Evolutionary conservation across 2,797 vertebrate genomes (phyloP).

Genomic region (Ptychadena robeensis): DNA sequence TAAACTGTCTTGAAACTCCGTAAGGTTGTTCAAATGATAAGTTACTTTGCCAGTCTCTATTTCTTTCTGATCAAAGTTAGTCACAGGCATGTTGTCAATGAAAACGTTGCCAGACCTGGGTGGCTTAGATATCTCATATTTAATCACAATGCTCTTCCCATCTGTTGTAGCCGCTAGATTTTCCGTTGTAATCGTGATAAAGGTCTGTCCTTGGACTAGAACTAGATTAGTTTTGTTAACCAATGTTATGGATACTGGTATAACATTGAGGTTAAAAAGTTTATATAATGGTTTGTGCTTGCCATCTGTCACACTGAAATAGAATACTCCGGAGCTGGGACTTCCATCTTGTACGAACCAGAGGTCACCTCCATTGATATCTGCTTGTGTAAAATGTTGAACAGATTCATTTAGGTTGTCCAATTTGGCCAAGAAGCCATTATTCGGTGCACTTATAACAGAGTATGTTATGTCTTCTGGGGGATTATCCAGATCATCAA

Average conservation of each 20-base stretch:
- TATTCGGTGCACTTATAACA: slow-evolving; percentile 82
- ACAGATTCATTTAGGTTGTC: slow-evolving; percentile 74
- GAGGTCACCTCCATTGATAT: slow-evolving; percentile 80
- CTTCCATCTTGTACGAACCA: slow-evolving; percentile 89
- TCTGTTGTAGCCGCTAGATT: slow-evolving; percentile 85
- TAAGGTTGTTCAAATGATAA: slow-evolving; percentile 81
- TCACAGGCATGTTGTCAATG: slow-evolving; percentile 71
- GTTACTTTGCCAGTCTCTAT: slow-evolving; percentile 75
- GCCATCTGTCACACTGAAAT: slow-evolving; percentile 91
- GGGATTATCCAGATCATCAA: slow-evolving; percentile 84
- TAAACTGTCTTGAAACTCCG: slow-evolving; percentile 76
- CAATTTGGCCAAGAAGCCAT: slow-evolving; percentile 84
- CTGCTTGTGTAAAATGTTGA: slow-evolving; percentile 84
- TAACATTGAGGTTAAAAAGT: slow-evolving; percentile 87
- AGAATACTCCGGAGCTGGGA: slow-evolving; percentile 84
- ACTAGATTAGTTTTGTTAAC: slow-evolving; percentile 78
- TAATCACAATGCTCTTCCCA: slow-evolving; percentile 78
- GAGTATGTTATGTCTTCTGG: slow-evolving; percentile 83
- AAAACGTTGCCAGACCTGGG: slow-evolving; percentile 80
- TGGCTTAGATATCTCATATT: slow-evolving; percentile 77
- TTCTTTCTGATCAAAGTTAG: slow-evolving; percentile 80
- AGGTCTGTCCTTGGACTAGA: slow-evolving; percentile 81
- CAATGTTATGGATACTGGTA: slow-evolving; percentile 78
- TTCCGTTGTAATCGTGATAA: slow-evolving; percentile 73
- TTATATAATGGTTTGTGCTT: slow-evolving; percentile 88